phyloP scores from a whole-genome alignment of 2,113 vertebrate species.

The Alectura lathami region DNA sequence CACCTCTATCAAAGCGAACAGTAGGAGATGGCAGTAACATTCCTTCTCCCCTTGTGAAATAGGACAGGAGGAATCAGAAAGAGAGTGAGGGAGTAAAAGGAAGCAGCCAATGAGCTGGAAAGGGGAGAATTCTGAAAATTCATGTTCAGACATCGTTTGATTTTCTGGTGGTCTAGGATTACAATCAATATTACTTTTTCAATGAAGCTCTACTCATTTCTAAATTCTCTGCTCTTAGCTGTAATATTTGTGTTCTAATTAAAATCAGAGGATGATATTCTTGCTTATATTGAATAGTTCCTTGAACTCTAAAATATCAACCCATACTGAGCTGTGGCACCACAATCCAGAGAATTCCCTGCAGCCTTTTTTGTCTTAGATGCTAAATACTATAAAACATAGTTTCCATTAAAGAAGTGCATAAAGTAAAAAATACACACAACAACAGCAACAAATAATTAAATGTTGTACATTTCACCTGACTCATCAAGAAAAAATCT shows the following conservation, averaged over 20 bases:
- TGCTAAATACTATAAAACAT: conserved; percentile 4
- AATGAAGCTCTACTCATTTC: neutral
- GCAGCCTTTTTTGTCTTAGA: neutral
- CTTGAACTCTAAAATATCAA: neutral
- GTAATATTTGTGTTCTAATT: neutral
- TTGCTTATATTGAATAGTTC: neutral
- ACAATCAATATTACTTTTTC: neutral
- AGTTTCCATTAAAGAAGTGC: neutral
- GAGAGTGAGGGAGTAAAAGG: neutral
- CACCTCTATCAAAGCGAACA: neutral
- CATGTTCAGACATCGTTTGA: neutral
- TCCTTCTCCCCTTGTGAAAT: neutral
- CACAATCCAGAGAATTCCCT: neutral
- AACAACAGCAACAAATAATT: neutral
- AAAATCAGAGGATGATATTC: neutral
- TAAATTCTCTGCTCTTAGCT: neutral
- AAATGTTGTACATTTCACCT: neutral
- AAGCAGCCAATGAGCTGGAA: neutral
- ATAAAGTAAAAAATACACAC: neutral
- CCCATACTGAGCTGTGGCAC: neutral
- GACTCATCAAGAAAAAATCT: neutral
- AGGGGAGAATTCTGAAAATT: neutral
- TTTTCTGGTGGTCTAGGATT: neutral
- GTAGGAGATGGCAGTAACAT: neutral
- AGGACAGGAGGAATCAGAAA: neutral